Base-by-base conservation (phyloP, 2,888 invertebrate genomes). In the Eugnorisma glareosa region DNA sequence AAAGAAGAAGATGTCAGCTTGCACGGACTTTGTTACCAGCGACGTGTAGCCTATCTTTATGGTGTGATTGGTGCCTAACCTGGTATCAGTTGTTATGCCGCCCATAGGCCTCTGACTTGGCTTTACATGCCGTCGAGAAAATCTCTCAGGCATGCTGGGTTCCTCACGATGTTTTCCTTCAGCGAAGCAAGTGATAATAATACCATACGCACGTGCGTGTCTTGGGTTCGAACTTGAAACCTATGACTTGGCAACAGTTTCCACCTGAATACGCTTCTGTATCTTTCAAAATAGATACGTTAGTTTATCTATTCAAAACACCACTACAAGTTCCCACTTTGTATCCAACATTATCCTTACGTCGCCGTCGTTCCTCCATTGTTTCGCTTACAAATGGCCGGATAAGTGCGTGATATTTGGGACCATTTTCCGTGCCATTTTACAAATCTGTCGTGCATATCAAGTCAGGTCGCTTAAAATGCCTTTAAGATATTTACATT, bases 381-480 rank as follows among this genome's bases (percentile, higher is more conserved):
- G 83, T 85, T 67, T 82, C 45, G 63, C 35, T 64, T 70, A 85
- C 85, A 85, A 84, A 82, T 75, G 68, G 67, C 69, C 59, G n/a
- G 35, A 70, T 78, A 78, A 82, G 82, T 79, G 82, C 82, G 64
- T 82, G 75, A 82, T 84, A 85, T 84, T 84, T 85, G 73, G 85
- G 69, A 73, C 73, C 79, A 82, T 82, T 84, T 75, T 85, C 82
- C 69, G 40, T 75, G 72, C 85, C 82, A 82, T 85, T 85, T 85
- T 85, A 80, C 86, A 86, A 86, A 85, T 84, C 85, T 85, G 79
- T 84, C 88, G 84, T 87, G 84, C 82, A 84, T 84, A 86, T 86
- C 82, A 81, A 84, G 75, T 37, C 75, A 79, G 75, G 84, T 86
- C 75, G 77, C 69, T 85, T 86, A 77, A 75, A 86, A 82, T 86